A percentile compares a stretch with the other conserved stretches of the same genome.
Conservation (phyloP, 2,797 vertebrate species). For the Lacerta agilis region DNA sequence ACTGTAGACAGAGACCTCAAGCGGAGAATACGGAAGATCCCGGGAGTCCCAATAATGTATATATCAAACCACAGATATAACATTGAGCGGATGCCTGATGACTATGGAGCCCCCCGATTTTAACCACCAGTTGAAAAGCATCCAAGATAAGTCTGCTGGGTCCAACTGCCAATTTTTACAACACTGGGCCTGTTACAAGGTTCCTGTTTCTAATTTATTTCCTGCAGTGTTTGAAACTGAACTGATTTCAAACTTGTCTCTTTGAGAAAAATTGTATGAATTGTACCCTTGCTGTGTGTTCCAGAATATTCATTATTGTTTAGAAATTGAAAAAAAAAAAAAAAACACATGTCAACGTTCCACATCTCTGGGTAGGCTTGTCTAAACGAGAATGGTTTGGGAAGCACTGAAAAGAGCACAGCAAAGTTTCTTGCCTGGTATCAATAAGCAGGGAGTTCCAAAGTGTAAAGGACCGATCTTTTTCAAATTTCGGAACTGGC, state of each 20-base stretch:
- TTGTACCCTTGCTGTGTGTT: not conserved
- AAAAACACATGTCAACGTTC: no score
- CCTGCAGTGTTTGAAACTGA: slow-evolving; percentile 15
- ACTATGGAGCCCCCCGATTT: slow-evolving; percentile 94
- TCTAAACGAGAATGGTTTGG: no score
- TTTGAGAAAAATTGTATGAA: slow-evolving; percentile 33
- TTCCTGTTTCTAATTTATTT: slow-evolving; percentile 26
- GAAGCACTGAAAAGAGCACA: no score
- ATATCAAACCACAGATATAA: slow-evolving; percentile 98
- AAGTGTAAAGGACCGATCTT: no score
- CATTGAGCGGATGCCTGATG: slow-evolving; percentile 98
- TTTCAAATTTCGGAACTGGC: no score
- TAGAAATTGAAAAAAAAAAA: no score
- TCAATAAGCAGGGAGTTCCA: no score
- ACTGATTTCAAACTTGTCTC: slow-evolving; percentile 31
- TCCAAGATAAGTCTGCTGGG: not conserved
- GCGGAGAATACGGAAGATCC: slow-evolving; percentile 93
- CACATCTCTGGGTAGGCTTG: no score
- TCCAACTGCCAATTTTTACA: not conserved
- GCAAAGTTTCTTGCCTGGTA: no score
- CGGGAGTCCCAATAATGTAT: slow-evolving; percentile 98
- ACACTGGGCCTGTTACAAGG: slow-evolving; percentile 6
- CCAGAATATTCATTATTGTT: not conserved
- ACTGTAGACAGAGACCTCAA: slow-evolving; percentile 98
- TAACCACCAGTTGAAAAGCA: slow-evolving; percentile 71